Evolutionary conservation across 2,888 invertebrate genomes (phyloP), one percentile per base, ranked within the genome.

Genomic region (Molanna angustata): DNA sequence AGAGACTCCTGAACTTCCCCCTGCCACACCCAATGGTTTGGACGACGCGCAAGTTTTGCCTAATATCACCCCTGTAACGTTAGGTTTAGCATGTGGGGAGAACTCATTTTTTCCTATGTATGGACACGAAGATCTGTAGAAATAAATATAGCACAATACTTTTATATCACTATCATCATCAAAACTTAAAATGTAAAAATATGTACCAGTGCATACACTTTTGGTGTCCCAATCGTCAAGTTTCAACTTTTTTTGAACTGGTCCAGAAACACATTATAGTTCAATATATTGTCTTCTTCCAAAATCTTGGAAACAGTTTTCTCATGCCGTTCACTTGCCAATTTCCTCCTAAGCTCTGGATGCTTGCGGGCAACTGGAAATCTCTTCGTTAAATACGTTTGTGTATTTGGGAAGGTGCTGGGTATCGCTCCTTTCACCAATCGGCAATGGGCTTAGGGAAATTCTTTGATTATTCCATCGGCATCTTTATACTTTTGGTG

Each of bases 111-210:
- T 35, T 35, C 13, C 13, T 6, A 35, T 14, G 14, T 14, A 11
- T 35, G 6, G 14, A 35, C 13, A 35, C 13, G 14, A 6, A 35
- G 6, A 11, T 35, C 35, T 11, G 9, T 35, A 11, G 35, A 35
- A 6, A 35, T 13, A 7, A 27, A 27, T 7, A 27, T 11, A 7
- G 27, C 7, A 7, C 27, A 27, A 27, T 27, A 27, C 11, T 27
- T 27, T 27, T 27, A 27, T 7, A 27, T 27, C 27, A 27, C 11
- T 7, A 11, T 27, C 27, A 27, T 6, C 27, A 35, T 35, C 35
- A 35, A 11, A 35, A 35, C 13, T 35, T 35, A 35, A 35, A 11
- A 11, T 6, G 14, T 35, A 35, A 35, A 35, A 35, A 35, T 35
- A 35, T 35, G 13, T 13, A 35, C 35, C 35, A 35, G 13, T 11